These are phyloP conservation scores for Galerucella pusilla DNA, from an alignment of 2,888 invertebrate genomes.

Conservation along the genomic window DNA sequence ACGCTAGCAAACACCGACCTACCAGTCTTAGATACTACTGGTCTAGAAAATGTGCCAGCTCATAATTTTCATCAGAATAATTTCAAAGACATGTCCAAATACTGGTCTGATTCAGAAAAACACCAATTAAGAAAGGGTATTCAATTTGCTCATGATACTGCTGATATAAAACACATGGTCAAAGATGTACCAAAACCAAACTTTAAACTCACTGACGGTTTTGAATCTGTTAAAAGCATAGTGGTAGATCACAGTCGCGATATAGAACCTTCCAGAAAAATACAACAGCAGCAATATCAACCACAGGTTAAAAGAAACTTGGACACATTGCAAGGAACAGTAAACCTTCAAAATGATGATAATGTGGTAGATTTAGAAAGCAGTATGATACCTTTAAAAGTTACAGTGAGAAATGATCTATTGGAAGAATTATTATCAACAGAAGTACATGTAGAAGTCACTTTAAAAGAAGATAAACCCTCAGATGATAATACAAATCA, in stretches of 20 bases:
- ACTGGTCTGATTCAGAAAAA: slow-evolving; percentile 44
- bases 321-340: slow-evolving; percentile 21
- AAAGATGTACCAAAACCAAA: slow-evolving; percentile 7
- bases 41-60: background rate
- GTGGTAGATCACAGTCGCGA: slow-evolving; percentile 38
- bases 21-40: background rate
- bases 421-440: background rate
- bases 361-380: background rate
- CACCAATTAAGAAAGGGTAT: slow-evolving; percentile 43
- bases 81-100: slow-evolving; percentile 46
- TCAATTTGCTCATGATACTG: slow-evolving; percentile 38
- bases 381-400: background rate
- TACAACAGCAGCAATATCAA: background rate
- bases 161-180: slow-evolving; percentile 18
- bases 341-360: background rate
- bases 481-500: background rate
- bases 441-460: background rate
- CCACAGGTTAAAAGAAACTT: slow-evolving; percentile 27
- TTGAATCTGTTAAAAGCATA: slow-evolving; percentile 46
- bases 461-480: background rate
- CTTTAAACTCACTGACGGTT: slow-evolving; percentile 35
- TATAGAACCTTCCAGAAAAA: background rate
- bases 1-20: slow-evolving; percentile 31
- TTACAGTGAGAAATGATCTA: background rate
- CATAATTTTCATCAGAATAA: slow-evolving; percentile 38